phyloP scores from a whole-genome alignment of 2,888 invertebrate species.

The Malacosoma neustria region DNA sequence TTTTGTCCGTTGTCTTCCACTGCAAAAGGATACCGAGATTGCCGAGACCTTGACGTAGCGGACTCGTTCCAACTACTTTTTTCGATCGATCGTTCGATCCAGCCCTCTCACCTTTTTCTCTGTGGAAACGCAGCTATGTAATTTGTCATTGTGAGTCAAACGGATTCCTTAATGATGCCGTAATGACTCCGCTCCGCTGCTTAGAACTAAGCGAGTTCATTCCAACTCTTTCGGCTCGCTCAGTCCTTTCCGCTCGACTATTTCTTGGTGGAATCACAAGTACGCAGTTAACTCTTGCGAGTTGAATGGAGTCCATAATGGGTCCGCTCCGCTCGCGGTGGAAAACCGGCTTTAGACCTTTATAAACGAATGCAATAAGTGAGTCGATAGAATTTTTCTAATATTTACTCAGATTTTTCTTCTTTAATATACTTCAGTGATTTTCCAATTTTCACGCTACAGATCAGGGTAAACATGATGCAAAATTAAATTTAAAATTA shows the following conservation, averaged over 20 bases:
- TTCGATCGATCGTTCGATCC: slow-evolving; percentile 1
- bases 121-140: slow-evolving; percentile 7
- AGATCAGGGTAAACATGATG: too few relatives aligned
- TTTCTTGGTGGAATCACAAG: slow-evolving; percentile 1
- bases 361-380: too few relatives aligned
- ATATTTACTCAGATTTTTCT: too few relatives aligned
- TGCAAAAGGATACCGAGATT: too few relatives aligned
- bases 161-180: too few relatives aligned
- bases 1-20: too few relatives aligned
- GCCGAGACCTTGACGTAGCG: slow-evolving; percentile 3
- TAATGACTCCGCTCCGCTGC: slow-evolving; percentile 6
- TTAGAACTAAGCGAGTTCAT: slow-evolving; percentile 6
- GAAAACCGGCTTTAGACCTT: not conserved
- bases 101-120: slow-evolving; percentile 3
- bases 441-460: too few relatives aligned
- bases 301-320: not conserved
- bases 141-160: slow-evolving; percentile 6
- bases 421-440: too few relatives aligned
- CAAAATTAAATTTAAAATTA: too few relatives aligned
- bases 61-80: slow-evolving; percentile 4
- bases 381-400: too few relatives aligned
- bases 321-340: not conserved
- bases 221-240: slow-evolving; percentile 3
- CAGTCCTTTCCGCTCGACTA: slow-evolving; percentile 1
- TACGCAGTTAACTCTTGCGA: not conserved